Percentiles rank a stretch among this genome's conserved stretches.
These are phyloP conservation scores for Frankliniella intonsa DNA, from an alignment of 2,888 invertebrate species.

Conservation along the genomic window DNA sequence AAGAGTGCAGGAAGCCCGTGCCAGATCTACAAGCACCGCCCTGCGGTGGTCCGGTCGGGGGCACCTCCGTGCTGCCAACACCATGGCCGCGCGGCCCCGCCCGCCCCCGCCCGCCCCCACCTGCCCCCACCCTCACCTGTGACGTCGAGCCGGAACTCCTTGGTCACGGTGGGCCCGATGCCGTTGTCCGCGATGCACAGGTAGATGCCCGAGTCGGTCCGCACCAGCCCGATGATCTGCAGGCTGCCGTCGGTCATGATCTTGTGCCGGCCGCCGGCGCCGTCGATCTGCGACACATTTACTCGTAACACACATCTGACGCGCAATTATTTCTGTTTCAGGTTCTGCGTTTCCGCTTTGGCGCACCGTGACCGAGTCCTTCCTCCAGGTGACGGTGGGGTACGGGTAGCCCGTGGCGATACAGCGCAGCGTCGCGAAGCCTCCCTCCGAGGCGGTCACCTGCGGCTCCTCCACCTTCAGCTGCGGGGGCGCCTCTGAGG, in stretches of 20 bases:
- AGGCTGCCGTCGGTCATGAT: slow-evolving; percentile 66
- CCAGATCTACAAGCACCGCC: too few species aligned
- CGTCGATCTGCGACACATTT: slow-evolving; percentile 59
- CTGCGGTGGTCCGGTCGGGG: not conserved
- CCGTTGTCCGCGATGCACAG: slow-evolving; percentile 80
- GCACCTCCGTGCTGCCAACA: not conserved
- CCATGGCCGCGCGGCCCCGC: not conserved
- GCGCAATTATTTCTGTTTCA: not conserved
- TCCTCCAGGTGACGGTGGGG: slow-evolving; percentile 73
- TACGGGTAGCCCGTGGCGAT: slow-evolving; percentile 70
- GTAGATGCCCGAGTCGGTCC: slow-evolving; percentile 79
- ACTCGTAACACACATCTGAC: not conserved
- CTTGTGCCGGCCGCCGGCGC: slow-evolving; percentile 65
- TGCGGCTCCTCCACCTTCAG: slow-evolving; percentile 50
- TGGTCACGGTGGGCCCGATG: slow-evolving; percentile 61
- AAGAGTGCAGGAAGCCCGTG: not conserved
- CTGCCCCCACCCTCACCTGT: slow-evolving; percentile 56
- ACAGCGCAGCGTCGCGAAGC: slow-evolving; percentile 68
- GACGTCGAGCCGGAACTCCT: slow-evolving; percentile 65
- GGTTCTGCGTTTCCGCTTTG: not conserved
- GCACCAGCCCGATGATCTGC: slow-evolving; percentile 74
- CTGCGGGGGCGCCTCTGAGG: slow-evolving; percentile 38
- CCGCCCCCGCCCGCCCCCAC: not conserved
- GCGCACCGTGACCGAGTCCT: slow-evolving; percentile 64
- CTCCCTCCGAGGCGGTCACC: slow-evolving; percentile 65